These are phyloP conservation scores for Caloenas nicobarica DNA, from an alignment of 2,113 vertebrate species.

Conservation along the genomic window DNA sequence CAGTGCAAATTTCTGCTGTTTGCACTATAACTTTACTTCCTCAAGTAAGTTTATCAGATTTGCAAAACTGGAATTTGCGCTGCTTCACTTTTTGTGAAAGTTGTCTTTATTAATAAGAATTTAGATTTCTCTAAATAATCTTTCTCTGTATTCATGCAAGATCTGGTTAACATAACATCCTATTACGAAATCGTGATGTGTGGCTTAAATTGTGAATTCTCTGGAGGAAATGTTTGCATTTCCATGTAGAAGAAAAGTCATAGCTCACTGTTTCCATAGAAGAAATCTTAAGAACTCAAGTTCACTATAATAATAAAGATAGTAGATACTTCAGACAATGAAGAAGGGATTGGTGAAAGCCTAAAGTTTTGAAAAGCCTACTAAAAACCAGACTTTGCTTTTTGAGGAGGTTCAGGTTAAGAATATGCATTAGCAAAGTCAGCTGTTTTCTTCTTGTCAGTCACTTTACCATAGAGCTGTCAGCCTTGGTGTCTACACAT, in stretches of 20 bases:
- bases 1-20: neutral
- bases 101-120: neutral
- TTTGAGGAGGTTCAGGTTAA: neutral
- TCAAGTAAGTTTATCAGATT: neutral
- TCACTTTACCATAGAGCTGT: neutral
- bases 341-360: neutral
- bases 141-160: neutral
- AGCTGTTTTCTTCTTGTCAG: neutral
- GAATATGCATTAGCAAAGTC: accelerated
- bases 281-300: neutral
- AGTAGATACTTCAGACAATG: neutral
- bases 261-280: neutral
- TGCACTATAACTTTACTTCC: neutral
- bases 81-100: neutral
- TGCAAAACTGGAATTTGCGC: neutral
- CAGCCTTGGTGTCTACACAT: neutral
- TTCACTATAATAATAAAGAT: neutral
- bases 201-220: neutral
- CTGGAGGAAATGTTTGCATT: neutral
- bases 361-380: neutral
- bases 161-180: neutral
- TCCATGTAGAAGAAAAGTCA: neutral
- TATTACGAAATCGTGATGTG: neutral
- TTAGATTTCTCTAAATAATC: neutral
- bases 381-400: neutral